Evolutionary conservation across 2,113 vertebrate genomes (phyloP).

Genomic region (Phrynosoma blainvillii): DNA sequence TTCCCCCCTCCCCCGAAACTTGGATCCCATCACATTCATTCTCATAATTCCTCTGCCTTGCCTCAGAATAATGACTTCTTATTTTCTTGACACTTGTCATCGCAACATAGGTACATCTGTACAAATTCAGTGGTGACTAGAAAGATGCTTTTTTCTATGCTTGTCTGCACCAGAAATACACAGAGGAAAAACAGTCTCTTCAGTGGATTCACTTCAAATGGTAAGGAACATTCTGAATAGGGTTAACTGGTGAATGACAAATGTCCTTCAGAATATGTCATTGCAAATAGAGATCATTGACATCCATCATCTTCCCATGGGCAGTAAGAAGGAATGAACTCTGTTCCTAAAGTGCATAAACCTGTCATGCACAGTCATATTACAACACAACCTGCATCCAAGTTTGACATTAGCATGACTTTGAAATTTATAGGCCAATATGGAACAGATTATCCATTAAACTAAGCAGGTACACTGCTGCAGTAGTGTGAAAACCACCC

Average conservation of each 20-base stretch:
- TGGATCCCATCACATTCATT: neutral
- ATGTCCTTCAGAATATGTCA: neutral
- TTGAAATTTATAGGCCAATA: conserved; percentile 52
- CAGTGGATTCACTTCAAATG: neutral
- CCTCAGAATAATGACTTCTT: neutral
- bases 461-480: conserved; percentile 30
- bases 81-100: neutral
- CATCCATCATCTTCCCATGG: conserved; percentile 40
- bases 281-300: neutral
- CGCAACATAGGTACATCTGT: neutral
- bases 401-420: conserved; percentile 47
- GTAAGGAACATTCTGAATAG: neutral
- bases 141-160: neutral
- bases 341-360: conserved; percentile 39
- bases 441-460: conserved; percentile 53
- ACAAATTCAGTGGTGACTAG: neutral
- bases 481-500: neutral
- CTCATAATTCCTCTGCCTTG: neutral
- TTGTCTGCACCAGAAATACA: neutral
- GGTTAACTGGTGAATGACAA: conserved; percentile 15
- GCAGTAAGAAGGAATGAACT: conserved; percentile 31
- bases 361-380: conserved; percentile 33
- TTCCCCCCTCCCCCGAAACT: too few species aligned
- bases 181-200: neutral
- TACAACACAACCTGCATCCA: conserved; percentile 32